Evolutionary conservation across 2,797 vertebrate species (phyloP), one percentile per base, ranked within the genome.

Genomic region (Smutsia temminckii): DNA sequence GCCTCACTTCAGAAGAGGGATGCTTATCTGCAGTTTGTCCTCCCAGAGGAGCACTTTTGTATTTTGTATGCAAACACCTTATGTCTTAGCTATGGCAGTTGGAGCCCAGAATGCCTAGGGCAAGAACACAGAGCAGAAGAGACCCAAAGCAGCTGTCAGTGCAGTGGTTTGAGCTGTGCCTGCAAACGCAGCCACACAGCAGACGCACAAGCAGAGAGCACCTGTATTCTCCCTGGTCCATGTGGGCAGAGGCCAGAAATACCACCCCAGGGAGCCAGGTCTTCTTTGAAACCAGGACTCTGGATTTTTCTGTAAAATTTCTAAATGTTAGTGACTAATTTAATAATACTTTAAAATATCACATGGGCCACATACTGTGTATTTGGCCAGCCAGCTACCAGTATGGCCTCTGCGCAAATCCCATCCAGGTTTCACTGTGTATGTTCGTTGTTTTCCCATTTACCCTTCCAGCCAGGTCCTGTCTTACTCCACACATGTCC

Each of bases 401-500:
- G 61, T 18, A 12, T 46, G 49, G 68, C 72, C 75, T 71, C 64
- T 10, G 6, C 46, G 63, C 32, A 53, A 37, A 21, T 53, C 37
- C 79, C 68, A 1, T 25, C 49, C 32, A 29, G 69, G 37, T 37
- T 42, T 75, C 42, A 4, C 93, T 7, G 1, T 3, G 46, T 53
- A n/a, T 59, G 10, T 40, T 74, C 64, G 40, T 37, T 16, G 74
- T 18, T 20, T n/a, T 51, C 75, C 42, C 8, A 0, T 53, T 16
- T 17, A 53, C 40, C 79, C 27, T 64, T 57, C 29, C 2, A 12
- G 78, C 57, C 55, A 5, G 75, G 0, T 49, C 51, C 78, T 72
- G 34, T 64, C 68, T 46, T 16, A 3, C 8, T 68, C 57, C 23
- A 12, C 1, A 0, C 0, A 2, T 0, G 0, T 10, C 46, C 0